Percentiles rank a stretch among this genome's conserved stretches.
phyloP scores from a whole-genome alignment of 2,113 vertebrate species.

The Brienomyrus longianalis region DNA sequence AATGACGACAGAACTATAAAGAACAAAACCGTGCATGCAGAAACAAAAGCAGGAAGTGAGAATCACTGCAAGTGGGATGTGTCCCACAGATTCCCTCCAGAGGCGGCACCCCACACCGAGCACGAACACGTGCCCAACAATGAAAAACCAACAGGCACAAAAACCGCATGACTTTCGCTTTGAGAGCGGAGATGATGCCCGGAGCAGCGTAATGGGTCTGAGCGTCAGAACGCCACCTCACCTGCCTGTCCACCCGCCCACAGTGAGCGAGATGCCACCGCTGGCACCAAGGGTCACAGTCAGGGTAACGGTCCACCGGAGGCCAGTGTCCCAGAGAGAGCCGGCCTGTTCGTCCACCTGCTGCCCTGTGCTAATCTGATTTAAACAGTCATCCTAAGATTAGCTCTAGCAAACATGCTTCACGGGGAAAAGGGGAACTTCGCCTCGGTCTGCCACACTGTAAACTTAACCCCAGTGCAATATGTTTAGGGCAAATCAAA shows the following conservation, averaged over 20 bases:
- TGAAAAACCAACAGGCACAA: neutral
- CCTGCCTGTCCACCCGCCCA: neutral
- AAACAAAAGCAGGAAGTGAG: neutral
- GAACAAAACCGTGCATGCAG: neutral
- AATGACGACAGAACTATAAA: neutral
- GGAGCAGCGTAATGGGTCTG: neutral
- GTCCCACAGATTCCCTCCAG: neutral
- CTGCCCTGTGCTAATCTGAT: neutral
- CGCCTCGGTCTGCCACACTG: neutral
- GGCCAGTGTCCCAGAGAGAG: neutral
- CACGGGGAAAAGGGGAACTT: neutral
- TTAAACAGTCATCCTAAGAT: neutral
- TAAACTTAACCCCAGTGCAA: neutral
- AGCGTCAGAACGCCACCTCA: neutral
- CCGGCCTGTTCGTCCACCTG: neutral
- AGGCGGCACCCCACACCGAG: neutral
- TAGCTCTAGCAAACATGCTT: neutral
- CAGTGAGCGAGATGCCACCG: neutral
- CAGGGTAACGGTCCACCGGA: neutral
- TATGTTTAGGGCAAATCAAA: neutral
- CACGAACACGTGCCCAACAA: neutral
- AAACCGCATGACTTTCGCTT: neutral
- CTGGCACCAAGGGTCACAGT: neutral
- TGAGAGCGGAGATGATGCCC: neutral
- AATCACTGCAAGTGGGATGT: neutral